These are phyloP conservation scores for Halictus ligatus DNA, from an alignment of 2,888 invertebrate species.

Conservation along the genomic window DNA sequence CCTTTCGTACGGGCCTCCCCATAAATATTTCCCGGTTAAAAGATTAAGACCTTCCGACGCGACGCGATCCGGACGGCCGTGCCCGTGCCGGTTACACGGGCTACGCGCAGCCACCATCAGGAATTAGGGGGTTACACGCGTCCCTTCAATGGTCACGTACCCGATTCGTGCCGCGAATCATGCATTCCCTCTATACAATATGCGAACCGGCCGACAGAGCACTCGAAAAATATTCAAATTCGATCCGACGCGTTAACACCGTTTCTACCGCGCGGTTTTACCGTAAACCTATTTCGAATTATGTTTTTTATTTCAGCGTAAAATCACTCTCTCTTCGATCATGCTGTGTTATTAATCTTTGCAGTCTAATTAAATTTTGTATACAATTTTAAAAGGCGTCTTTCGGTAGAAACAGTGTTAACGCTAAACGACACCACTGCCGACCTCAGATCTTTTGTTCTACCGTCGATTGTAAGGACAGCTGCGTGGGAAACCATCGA, in stretches of 20 bases:
- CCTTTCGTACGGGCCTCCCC: background rate
- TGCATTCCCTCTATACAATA: background rate
- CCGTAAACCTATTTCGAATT: background rate
- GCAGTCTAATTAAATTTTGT: background rate
- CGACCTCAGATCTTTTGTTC: background rate
- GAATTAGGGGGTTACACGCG: constrained; percentile 9
- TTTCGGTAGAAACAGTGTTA: background rate
- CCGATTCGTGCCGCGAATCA: background rate
- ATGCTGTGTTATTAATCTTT: background rate
- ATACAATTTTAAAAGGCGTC: background rate
- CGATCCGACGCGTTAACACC: background rate
- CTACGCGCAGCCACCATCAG: background rate
- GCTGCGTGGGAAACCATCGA: background rate
- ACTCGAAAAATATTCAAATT: background rate
- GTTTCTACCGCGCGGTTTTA: background rate
- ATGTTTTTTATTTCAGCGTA: background rate
- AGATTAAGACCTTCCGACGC: background rate
- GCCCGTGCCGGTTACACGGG: background rate
- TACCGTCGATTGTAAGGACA: background rate
- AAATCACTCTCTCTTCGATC: background rate
- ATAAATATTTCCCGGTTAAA: constrained; percentile 3
- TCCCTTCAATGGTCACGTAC: background rate
- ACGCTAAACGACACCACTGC: background rate
- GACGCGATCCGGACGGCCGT: background rate
- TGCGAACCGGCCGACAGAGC: background rate